Evolutionary conservation across 2,797 vertebrate species (phyloP), one percentile per base, ranked within the genome.

Genomic region (Gobionotothen gibberifrons): DNA sequence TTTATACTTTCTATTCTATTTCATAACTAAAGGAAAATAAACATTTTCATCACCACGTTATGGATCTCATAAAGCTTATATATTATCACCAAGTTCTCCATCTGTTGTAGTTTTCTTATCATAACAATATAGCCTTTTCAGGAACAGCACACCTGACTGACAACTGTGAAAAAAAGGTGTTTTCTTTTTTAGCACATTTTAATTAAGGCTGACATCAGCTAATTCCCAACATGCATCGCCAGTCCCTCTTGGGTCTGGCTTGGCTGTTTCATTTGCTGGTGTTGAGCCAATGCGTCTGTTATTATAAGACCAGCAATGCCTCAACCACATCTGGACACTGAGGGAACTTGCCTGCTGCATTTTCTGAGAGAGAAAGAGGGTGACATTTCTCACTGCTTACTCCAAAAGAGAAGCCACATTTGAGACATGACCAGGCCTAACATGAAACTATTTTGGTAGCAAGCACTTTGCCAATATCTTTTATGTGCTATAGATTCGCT

Each of bases 191-290:
- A 72, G 69, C 90, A 91, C 85, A 65, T 91, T 90, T 87, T 92
- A 91, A 92, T 91, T 89, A 90, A 63, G 62, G 79, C 76, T 86
- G 83, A 89, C 87, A 83, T 85, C 57, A 83, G 81, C 81, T 90
- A 72, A 89, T 91, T 91, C 72, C 82, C 87, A 90, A 72, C 85
- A 78, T 82, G 80, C 67, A 52, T 61, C 56, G 66, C 13, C 19
- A 15, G 53, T 69, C 64, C 69, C 90, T 81, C 79, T 39, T 73
- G 85, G 86, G 81, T 78, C 44, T 56, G 60, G 77, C 74, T 79
- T 74, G 72, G 83, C 80, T 79, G 74, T 87, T 88, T 90, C 79
- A 92, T 92, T 89, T 89, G 85, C 74, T 91, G 84, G 90, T 90
- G 88, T 90, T 82, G 79, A 91, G 79, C 85, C 81, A 80, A 72